Conservation (phyloP, 2,113 vertebrate species). For the Sinocyclocheilus rhinocerous region DNA sequence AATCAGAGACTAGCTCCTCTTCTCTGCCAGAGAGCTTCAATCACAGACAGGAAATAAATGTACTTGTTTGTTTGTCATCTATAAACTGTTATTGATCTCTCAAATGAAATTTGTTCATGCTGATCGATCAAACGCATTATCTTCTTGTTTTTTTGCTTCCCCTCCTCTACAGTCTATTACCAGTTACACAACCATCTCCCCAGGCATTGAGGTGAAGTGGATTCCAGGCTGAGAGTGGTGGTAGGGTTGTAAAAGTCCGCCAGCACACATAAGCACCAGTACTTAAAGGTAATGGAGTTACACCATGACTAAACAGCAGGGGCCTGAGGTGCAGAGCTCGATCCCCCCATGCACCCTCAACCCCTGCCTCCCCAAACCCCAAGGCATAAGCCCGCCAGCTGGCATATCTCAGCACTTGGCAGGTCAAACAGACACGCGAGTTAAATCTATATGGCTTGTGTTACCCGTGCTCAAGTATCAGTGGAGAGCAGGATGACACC, state of each 20-base stretch:
- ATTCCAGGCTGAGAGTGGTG: constrained; percentile 71
- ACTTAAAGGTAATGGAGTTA: constrained; percentile 81
- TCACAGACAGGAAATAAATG: constrained; percentile 94
- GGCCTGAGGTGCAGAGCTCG: constrained; percentile 66
- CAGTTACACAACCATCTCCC: constrained; percentile 87
- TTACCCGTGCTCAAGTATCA: constrained; percentile 81
- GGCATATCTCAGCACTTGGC: constrained; percentile 76
- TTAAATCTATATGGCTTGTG: constrained; percentile 80
- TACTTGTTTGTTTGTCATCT: constrained; percentile 90
- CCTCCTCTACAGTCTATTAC: constrained; percentile 88
- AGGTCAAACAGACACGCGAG: constrained; percentile 77
- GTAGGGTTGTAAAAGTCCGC: constrained; percentile 70
- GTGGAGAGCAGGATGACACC: constrained; percentile 79
- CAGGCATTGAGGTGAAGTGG: constrained; percentile 81
- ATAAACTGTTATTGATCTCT: constrained; percentile 99
- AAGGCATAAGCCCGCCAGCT: constrained; percentile 81
- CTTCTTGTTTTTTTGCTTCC: constrained; percentile 72
- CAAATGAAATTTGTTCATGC: constrained; percentile 99
- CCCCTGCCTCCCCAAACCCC: constrained; percentile 56
- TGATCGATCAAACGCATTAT: constrained; percentile 99
- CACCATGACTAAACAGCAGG: constrained; percentile 70
- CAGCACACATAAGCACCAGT: constrained; percentile 73
- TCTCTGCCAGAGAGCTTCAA: constrained; percentile 85
- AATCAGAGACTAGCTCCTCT: constrained; percentile 52
- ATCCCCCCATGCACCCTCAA: constrained; percentile 66